phyloP scores from a whole-genome alignment of 2,888 invertebrate genomes.

The Melieria picta region DNA sequence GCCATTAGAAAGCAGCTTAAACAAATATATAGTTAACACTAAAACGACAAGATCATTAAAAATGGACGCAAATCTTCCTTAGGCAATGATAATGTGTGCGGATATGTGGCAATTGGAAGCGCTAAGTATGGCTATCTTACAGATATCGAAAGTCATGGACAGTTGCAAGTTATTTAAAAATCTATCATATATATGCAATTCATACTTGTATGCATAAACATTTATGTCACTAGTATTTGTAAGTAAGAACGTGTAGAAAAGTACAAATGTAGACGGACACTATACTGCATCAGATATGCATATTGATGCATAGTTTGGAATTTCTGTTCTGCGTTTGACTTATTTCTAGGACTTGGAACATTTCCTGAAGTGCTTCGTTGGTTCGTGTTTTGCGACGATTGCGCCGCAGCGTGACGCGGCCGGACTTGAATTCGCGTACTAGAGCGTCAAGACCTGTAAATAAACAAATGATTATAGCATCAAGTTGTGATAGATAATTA shows the following conservation, averaged over 20 bases:
- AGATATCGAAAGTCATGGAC: too few species aligned
- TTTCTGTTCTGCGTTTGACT: slow-evolving; percentile 65
- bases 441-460: slow-evolving; percentile 66
- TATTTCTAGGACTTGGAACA: slow-evolving; percentile 65
- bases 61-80: too few species aligned
- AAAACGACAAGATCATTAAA: too few species aligned
- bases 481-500: neutral
- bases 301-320: slow-evolving; percentile 62
- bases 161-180: slow-evolving; percentile 1
- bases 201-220: too few species aligned
- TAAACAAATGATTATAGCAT: slow-evolving; percentile 8
- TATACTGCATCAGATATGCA: slow-evolving; percentile 46
- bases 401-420: slow-evolving; percentile 62
- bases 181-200: neutral
- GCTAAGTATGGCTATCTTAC: too few species aligned
- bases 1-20: too few species aligned
- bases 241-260: too few species aligned
- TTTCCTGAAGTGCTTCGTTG: slow-evolving; percentile 64
- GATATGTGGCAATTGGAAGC: too few species aligned
- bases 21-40: too few species aligned
- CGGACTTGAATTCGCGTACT: slow-evolving; percentile 64
- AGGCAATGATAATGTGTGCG: too few species aligned
- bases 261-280: too few species aligned
- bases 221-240: too few species aligned
- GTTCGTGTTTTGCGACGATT: slow-evolving; percentile 62